Conservation (phyloP, 1,140 invertebrate genomes). For the Habropoda laboriosa region DNA sequence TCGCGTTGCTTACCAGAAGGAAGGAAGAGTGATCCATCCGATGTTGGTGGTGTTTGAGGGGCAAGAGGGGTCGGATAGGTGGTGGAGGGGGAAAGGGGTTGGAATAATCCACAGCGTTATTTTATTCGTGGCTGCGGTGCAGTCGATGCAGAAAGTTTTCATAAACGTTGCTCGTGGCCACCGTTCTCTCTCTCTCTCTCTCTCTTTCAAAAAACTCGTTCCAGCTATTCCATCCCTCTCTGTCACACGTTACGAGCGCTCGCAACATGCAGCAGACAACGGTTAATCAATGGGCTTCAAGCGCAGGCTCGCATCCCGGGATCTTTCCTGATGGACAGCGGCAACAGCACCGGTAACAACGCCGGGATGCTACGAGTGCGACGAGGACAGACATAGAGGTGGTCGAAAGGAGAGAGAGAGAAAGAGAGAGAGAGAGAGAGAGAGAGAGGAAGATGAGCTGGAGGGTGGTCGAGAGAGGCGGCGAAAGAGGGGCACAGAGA, state of each 20-base stretch:
- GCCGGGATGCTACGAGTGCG: slow-evolving; percentile 7
- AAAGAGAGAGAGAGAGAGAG: not conserved
- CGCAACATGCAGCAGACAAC: slow-evolving; percentile 75
- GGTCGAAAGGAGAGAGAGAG: not conserved
- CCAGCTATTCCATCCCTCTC: slow-evolving; percentile 4
- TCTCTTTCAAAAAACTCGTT: not conserved
- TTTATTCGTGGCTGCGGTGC: slow-evolving; percentile 66
- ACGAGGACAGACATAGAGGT: not conserved
- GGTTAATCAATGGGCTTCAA: slow-evolving; percentile 82
- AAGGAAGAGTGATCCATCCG: slow-evolving; percentile 13
- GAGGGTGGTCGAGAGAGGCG: not conserved
- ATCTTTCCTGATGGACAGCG: slow-evolving; percentile 81
- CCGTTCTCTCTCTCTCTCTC: not conserved
- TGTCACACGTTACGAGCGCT: slow-evolving; percentile 13
- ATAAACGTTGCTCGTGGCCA: slow-evolving; percentile 73
- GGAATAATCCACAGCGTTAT: slow-evolving; percentile 68
- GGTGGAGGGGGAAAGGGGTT: not conserved
- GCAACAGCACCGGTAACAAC: slow-evolving; percentile 69
- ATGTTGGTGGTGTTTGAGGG: not conserved
- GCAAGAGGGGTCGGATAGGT: not conserved
- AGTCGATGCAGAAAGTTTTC: slow-evolving; percentile 78
- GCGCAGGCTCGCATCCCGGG: slow-evolving; percentile 75
- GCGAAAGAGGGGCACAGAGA: slow-evolving; percentile 12
- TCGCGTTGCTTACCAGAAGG: not conserved
- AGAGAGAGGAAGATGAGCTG: not conserved